Base-by-base conservation (phyloP, 64 coral and sea anemone species). In the Catalaphyllia jardinei region DNA sequence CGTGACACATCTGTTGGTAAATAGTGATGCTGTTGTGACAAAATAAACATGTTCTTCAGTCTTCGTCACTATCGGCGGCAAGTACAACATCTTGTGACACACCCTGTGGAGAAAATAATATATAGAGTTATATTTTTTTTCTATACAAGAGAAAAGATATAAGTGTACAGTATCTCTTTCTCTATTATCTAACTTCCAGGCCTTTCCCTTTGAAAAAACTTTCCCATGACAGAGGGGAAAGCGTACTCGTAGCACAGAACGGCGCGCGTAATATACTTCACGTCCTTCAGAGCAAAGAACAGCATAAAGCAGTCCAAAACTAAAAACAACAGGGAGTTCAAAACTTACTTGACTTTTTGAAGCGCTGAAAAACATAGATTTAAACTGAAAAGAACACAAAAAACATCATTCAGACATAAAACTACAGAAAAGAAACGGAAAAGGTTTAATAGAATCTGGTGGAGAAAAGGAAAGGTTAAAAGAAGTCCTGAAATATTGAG, bases 361-460 rank as follows among this genome's bases (percentile, higher is more conserved):
- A 52, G 92, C 88, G 55, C 77, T 83, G 81, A 96, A 96, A 74
- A 96, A 93, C 95, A 96, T 96, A 10, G 95, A 96, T 74, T 96
- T 96, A 79, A 96, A 96, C 95, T 96, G 62, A 79, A 96, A 78
- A 1, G n/a, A 52, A 72, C 25, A 77, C 83, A 52, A 42, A 19
- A 78, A 35, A 69, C 54, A 57, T 57, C 54, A 57, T 12, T 57
- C 54, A 12, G n/a, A 69, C 10, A 69, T 24, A 69, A 10, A 25
- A 4, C 2, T 14, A 65, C 19, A 22, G 15, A 74, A 52, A 2
- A 62, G n/a, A 60, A 74, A 82, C 7, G 19, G 24, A n/a, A 28
- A 42, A 18, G 22, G 17, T 10, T 30, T 55, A 72, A 24, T 19
- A 25, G 29, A 52, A 4, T 72, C 11, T 50, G 62, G 0, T 35